phyloP scores from a whole-genome alignment of 2,888 invertebrate species.

The Andrena hattorfiana region DNA sequence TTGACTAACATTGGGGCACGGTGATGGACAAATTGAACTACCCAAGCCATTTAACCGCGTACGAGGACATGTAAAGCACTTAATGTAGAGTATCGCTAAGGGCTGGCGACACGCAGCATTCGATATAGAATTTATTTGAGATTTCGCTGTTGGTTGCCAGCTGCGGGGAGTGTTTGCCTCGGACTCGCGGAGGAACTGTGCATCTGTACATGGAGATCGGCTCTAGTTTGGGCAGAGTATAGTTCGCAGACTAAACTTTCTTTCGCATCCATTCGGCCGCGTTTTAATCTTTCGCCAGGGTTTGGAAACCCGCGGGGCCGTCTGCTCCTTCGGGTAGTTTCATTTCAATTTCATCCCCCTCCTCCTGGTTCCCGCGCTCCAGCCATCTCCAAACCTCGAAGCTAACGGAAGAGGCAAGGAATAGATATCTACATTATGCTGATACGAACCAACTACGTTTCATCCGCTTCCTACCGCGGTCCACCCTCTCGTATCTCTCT shows the following conservation, averaged over 20 bases:
- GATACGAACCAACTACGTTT: constrained; percentile 77
- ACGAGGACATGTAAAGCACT: neutral
- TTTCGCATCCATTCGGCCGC: constrained; percentile 76
- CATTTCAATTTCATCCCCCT: constrained; percentile 80
- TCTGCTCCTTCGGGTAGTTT: constrained; percentile 79
- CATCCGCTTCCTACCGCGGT: constrained; percentile 64
- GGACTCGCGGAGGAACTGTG: constrained; percentile 13
- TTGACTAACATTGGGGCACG: too few species aligned
- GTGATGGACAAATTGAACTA: too few species aligned
- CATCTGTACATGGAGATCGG: constrained; percentile 48
- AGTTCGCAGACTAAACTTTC: constrained; percentile 75
- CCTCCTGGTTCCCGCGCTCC: constrained; percentile 45
- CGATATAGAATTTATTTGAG: constrained; percentile 29
- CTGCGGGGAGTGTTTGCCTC: constrained; percentile 36
- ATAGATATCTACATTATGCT: constrained; percentile 81
- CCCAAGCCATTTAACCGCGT: too few species aligned
- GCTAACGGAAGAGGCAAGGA: constrained; percentile 75
- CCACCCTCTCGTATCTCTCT: constrained; percentile 54
- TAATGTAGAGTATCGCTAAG: neutral
- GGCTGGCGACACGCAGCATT: neutral
- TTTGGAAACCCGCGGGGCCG: constrained; percentile 79
- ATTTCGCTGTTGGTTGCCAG: constrained; percentile 28
- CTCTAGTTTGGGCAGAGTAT: constrained; percentile 66
- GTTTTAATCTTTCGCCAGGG: constrained; percentile 81
- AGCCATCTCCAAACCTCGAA: constrained; percentile 59